A percentile compares a stretch with the other conserved stretches of the same genome.
These are phyloP conservation scores for Progne subis DNA, from an alignment of 2,113 vertebrate genomes.

Conservation along the genomic window DNA sequence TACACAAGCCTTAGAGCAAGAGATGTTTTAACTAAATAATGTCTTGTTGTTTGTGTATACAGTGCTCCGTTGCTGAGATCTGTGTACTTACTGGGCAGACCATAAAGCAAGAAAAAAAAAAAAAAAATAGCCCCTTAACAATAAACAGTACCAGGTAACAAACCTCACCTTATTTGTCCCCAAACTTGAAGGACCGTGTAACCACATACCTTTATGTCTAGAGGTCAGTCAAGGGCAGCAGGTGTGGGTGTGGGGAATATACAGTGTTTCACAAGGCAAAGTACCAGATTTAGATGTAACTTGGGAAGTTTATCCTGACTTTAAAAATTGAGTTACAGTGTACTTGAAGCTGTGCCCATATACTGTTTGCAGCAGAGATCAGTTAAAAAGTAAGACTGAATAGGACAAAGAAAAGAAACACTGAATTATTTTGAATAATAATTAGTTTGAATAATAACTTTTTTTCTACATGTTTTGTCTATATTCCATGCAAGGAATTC, in stretches of 20 bases:
- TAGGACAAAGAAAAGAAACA: neutral
- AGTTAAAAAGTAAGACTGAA: neutral
- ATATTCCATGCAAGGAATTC: neutral
- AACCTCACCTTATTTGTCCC: constrained; percentile 53
- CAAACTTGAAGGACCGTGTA: neutral
- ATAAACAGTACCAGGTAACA: constrained; percentile 29
- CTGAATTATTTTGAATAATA: neutral
- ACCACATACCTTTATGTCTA: constrained; percentile 22
- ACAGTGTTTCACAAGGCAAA: neutral
- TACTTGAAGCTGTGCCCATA: neutral
- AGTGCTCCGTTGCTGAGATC: neutral
- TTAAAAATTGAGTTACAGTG: neutral
- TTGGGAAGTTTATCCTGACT: neutral
- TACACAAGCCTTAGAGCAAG: constrained; percentile 16
- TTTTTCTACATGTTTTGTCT: neutral
- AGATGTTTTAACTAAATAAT: constrained; percentile 62
- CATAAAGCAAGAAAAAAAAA: constrained; percentile 3
- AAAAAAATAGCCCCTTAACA: neutral
- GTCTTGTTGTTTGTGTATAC: constrained; percentile 50
- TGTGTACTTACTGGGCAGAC: neutral
- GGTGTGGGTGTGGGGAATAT: neutral
- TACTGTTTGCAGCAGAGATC: neutral
- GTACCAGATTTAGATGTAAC: neutral
- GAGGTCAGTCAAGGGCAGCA: constrained; percentile 55
- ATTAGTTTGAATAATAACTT: neutral